Conservation (phyloP, 2,113 vertebrate species). For the Cololabis saira region DNA sequence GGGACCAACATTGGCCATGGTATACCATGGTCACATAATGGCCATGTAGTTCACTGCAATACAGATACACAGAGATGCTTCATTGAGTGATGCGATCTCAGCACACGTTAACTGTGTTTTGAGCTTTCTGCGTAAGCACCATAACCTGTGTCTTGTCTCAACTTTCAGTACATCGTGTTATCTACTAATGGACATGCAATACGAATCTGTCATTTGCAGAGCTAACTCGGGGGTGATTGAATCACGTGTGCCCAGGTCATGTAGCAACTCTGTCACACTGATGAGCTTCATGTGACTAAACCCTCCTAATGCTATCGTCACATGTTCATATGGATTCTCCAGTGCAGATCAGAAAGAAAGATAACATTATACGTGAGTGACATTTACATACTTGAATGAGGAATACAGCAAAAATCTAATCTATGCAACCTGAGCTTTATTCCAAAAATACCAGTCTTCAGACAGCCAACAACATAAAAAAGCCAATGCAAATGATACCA, state of each 20-base stretch:
- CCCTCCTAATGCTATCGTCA: conserved; percentile 12
- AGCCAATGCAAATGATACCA: conserved; percentile 21
- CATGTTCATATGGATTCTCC: conserved; percentile 28
- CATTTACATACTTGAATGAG: conserved; percentile 15
- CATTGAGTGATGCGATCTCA: too few species aligned
- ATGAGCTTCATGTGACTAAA: conserved; percentile 49
- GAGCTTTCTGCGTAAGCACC: background rate
- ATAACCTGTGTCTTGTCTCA: conserved; percentile 6
- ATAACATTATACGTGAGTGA: conserved; percentile 9
- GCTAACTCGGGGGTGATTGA: conserved; percentile 39
- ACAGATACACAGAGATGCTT: too few species aligned
- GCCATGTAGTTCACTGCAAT: too few species aligned
- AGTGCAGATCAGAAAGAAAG: conserved; percentile 7
- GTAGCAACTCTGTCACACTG: conserved; percentile 77
- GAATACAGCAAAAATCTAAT: conserved; percentile 2
- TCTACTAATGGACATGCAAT: conserved; percentile 73
- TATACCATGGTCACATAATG: too few species aligned
- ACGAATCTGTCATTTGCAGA: conserved; percentile 26
- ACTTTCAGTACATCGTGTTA: conserved; percentile 16
- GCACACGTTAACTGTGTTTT: too few species aligned
- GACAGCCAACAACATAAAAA: conserved; percentile 1
- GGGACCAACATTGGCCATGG: too few species aligned
- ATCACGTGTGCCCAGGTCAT: conserved; percentile 28
- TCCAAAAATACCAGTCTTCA: conserved; percentile 31
- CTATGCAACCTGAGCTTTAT: conserved; percentile 8